These are phyloP conservation scores for Himantopus leucocephalus DNA, from an alignment of 2,113 vertebrate species.

Conservation along the genomic window DNA sequence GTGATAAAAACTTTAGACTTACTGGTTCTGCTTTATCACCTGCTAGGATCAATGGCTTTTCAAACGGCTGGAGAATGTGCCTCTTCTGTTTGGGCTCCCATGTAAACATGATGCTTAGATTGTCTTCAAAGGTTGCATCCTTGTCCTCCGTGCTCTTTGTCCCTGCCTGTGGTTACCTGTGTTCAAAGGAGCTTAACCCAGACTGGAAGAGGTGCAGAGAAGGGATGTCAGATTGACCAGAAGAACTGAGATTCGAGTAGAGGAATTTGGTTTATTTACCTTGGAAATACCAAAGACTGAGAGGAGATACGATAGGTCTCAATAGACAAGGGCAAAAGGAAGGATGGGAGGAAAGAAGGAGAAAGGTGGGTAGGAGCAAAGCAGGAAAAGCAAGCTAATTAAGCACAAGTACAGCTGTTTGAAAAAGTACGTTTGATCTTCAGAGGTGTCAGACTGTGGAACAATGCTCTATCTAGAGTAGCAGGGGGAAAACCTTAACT, in stretches of 20 bases:
- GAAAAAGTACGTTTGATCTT: background rate
- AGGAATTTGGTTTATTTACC: constrained; percentile 2
- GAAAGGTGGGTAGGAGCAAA: background rate
- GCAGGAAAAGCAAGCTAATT: background rate
- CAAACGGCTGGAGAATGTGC: background rate
- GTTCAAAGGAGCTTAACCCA: constrained; percentile 1
- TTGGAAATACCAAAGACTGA: background rate
- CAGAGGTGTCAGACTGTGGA: background rate
- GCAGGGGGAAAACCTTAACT: background rate
- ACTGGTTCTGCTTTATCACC: background rate
- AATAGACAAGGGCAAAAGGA: background rate
- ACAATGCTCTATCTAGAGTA: background rate
- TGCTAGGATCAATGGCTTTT: background rate
- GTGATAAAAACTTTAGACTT: background rate
- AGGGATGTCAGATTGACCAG: background rate
- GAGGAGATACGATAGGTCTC: background rate
- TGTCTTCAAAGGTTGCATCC: background rate
- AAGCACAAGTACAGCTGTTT: background rate
- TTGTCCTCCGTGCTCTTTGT: background rate
- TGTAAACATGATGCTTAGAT: background rate
- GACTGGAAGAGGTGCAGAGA: background rate
- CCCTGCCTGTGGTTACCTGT: background rate
- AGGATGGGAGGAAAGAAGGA: background rate
- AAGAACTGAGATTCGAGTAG: background rate
- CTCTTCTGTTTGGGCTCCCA: background rate